Base-by-base conservation (phyloP, 2,113 vertebrate species). In the Falcunculus frontatus region DNA sequence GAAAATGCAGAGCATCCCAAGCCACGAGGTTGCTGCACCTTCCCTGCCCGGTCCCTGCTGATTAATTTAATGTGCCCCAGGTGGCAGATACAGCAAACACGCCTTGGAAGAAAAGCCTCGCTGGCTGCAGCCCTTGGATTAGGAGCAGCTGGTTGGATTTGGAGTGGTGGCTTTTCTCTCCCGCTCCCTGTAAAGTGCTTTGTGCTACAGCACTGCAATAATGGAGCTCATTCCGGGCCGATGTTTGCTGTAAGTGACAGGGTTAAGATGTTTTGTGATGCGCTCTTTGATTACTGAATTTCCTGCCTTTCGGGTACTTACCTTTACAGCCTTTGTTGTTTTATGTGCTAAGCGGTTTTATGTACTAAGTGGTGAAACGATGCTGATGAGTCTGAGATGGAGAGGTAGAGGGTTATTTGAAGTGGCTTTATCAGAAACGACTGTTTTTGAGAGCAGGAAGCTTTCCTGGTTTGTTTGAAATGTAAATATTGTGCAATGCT, bases 71-170 rank as follows among this genome's bases (percentile, higher is more conserved):
- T 35, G 35, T 4, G 35, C 52, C 46, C 63, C 94, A 93, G 94
- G 97, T 95, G 94, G 74, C 88, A 78, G 30, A 82, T 6, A 33
- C 18, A 42, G 37, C 52, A 82, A 89, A 74, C 49, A 44, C 10
- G 42, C 68, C 82, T 82, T 32, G 87, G 68, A 87, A 83, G 92
- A 80, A 94, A 91, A 94, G 83, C 84, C 83, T 39, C 9, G 59
- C 49, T 89, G 80, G 81, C 55, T 95, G 64, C 65, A 85, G 92
- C 90, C 55, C 79, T 85, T 91, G 93, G 90, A 91, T 91, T 62
- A n/a, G 69, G 78, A 94, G 87, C 95, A 96, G 94, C 90, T 95
- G 89, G 56, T 15, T 93, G 93, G 92, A 81, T 93, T 93, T 87
- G 79, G 10, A 32, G 59, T 8, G 41, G 75, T 47, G 20, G 25